phyloP scores from a whole-genome alignment of 2,888 invertebrate genomes.

The Drosophila flavopinicola region DNA sequence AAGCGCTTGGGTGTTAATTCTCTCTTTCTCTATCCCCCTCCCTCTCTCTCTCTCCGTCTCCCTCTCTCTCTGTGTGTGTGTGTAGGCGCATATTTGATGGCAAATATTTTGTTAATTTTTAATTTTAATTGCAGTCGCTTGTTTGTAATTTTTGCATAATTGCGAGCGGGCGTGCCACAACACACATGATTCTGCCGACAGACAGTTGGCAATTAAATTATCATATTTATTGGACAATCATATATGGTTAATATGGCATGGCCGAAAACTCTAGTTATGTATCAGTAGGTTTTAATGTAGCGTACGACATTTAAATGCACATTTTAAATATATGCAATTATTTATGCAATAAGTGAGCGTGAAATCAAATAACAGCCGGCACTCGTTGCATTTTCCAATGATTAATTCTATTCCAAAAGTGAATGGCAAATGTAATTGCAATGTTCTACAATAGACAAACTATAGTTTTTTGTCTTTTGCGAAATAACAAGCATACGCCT shows the following conservation, averaged over 20 bases:
- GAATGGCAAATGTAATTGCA: constrained; percentile 23
- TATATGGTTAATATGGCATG: constrained; percentile 14
- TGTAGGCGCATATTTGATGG: constrained; percentile 29
- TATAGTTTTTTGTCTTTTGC: no score
- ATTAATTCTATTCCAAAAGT: constrained; percentile 9
- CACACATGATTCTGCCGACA: constrained; percentile 20
- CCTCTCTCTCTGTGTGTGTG: constrained; percentile 6
- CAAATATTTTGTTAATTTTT: constrained; percentile 76
- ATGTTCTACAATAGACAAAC: no score
- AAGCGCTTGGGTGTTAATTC: constrained; percentile 48
- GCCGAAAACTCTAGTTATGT: not conserved
- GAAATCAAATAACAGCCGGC: constrained; percentile 41
- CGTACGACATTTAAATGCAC: constrained; percentile 18
- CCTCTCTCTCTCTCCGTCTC: constrained; percentile 4
- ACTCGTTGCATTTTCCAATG: constrained; percentile 1
- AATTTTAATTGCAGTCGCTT: constrained; percentile 76
- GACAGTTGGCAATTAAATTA: constrained; percentile 56
- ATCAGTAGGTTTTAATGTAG: constrained; percentile 18
- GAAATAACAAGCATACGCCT: no score
- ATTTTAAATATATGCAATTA: constrained; percentile 48
- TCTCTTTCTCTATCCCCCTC: constrained; percentile 10
- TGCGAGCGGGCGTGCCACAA: constrained; percentile 32
- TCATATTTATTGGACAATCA: constrained; percentile 54
- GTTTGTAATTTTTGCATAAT: constrained; percentile 72
- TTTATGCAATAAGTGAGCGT: constrained; percentile 46